Percentiles rank a stretch among this genome's conserved stretches.
These are phyloP conservation scores for Holocentrus rufus DNA, from an alignment of 2,797 vertebrate genomes.

Conservation along the genomic window DNA sequence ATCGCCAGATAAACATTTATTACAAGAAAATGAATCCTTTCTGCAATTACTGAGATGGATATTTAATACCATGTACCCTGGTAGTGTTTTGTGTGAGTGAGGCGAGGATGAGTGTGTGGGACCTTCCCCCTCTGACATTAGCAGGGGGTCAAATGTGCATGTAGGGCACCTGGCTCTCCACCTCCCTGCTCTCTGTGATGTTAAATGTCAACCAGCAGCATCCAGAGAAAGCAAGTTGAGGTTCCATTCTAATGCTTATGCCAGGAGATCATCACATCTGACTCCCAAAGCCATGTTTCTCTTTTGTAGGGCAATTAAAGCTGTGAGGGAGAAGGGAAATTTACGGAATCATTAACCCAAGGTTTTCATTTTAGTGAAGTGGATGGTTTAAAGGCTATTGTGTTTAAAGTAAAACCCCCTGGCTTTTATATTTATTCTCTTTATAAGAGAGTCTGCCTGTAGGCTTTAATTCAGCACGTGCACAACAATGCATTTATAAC, in stretches of 20 bases:
- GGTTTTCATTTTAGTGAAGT: constrained; percentile 62
- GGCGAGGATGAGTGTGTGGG: constrained; percentile 63
- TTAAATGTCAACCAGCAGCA: constrained; percentile 84
- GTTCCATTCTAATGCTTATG: constrained; percentile 76
- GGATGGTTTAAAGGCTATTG: constrained; percentile 22
- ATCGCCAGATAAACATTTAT: constrained; percentile 18
- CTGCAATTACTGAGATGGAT: constrained; percentile 44
- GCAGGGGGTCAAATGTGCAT: constrained; percentile 83
- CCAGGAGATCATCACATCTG: constrained; percentile 60
- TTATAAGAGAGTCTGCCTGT: too few relatives aligned
- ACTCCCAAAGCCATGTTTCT: constrained; percentile 68
- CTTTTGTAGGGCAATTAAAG: constrained; percentile 73
- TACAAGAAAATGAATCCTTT: constrained; percentile 29
- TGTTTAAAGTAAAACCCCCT: constrained; percentile 20
- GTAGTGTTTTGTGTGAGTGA: constrained; percentile 65
- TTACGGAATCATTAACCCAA: constrained; percentile 70
- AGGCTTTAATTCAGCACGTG: neutral
- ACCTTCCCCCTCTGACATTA: constrained; percentile 81
- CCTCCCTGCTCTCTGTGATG: constrained; percentile 83
- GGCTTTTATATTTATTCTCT: constrained; percentile 7
- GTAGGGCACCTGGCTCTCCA: constrained; percentile 83
- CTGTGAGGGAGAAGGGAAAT: constrained; percentile 60
- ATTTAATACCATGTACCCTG: constrained; percentile 35
- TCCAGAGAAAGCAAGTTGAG: constrained; percentile 72
- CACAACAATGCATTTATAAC: neutral